Conservation (phyloP, 2,113 vertebrate species). For the Epinephelus fuscoguttatus region DNA sequence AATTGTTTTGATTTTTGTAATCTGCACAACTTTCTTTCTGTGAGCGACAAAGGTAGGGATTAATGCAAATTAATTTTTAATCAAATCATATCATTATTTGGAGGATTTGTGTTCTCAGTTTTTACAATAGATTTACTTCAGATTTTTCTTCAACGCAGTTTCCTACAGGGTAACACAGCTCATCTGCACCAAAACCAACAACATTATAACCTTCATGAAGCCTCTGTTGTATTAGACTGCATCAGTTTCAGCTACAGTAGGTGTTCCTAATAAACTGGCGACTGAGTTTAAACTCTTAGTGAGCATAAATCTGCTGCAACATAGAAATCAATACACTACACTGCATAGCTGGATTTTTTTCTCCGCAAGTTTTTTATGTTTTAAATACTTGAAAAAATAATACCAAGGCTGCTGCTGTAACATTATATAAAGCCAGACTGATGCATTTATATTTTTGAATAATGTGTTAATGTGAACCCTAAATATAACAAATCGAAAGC, state of each 20-base stretch:
- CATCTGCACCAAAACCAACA: not conserved
- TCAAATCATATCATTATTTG: not conserved
- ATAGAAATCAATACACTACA: not conserved
- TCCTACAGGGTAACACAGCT: not conserved
- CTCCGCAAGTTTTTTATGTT: not conserved
- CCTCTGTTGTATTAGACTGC: not conserved
- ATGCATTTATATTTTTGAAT: not conserved
- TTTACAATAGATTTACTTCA: not conserved
- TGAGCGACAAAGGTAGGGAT: not conserved
- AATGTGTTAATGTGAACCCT: not conserved
- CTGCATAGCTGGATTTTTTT: not conserved
- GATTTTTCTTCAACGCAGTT: too few species aligned
- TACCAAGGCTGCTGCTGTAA: not conserved
- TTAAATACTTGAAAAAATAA: too few species aligned
- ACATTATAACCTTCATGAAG: not conserved
- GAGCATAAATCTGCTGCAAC: not conserved
- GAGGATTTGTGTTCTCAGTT: not conserved
- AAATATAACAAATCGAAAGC: not conserved
- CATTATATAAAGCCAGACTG: not conserved
- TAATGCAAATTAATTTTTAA: not conserved
- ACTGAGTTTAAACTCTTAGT: not conserved
- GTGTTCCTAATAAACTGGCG: not conserved
- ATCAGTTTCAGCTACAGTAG: not conserved
- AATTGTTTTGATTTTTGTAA: not conserved
- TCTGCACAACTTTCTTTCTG: not conserved